phyloP scores from a whole-genome alignment of 1,140 invertebrate species.

The Aphaenogaster ashmeadi region DNA sequence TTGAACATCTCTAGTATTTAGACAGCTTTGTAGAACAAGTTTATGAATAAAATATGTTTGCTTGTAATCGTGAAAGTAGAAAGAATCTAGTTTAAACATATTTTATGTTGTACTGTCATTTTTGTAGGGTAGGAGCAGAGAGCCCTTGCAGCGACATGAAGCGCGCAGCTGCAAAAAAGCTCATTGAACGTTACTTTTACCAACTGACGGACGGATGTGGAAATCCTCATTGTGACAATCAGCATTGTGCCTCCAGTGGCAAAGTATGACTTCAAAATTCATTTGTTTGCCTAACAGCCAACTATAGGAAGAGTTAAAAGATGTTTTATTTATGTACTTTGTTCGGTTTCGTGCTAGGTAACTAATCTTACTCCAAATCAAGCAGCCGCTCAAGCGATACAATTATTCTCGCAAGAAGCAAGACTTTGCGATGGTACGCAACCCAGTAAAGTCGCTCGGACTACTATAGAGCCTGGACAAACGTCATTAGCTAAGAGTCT shows the following conservation, averaged over 20 bases:
- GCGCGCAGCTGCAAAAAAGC: slow-evolving; percentile 94
- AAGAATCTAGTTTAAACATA: not conserved
- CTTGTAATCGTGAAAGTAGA: not conserved
- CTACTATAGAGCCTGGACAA: slow-evolving; percentile 86
- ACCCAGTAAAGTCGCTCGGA: slow-evolving; percentile 92
- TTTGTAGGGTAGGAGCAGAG: slow-evolving; percentile 84
- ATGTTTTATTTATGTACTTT: slow-evolving; percentile 21
- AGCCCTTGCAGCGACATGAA: slow-evolving; percentile 92
- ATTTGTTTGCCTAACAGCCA: not conserved
- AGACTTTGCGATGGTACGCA: slow-evolving; percentile 92
- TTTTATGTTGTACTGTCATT: slow-evolving; percentile 15
- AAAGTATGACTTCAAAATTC: slow-evolving; percentile 87
- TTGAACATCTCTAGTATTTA: not conserved
- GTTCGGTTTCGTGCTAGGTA: slow-evolving; percentile 85
- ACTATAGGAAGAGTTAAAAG: not conserved
- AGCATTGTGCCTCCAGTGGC: slow-evolving; percentile 95
- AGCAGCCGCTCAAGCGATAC: slow-evolving; percentile 95
- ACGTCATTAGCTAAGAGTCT: slow-evolving; percentile 88
- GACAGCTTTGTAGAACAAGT: not conserved
- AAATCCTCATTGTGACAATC: slow-evolving; percentile 94
- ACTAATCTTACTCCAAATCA: slow-evolving; percentile 94
- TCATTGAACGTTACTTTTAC: slow-evolving; percentile 97
- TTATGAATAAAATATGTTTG: not conserved
- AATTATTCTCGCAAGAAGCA: slow-evolving; percentile 94
- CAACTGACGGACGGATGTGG: slow-evolving; percentile 97